Evolutionary conservation across 2,113 vertebrate species (phyloP).

Genomic region (Phainopepla nitens): DNA sequence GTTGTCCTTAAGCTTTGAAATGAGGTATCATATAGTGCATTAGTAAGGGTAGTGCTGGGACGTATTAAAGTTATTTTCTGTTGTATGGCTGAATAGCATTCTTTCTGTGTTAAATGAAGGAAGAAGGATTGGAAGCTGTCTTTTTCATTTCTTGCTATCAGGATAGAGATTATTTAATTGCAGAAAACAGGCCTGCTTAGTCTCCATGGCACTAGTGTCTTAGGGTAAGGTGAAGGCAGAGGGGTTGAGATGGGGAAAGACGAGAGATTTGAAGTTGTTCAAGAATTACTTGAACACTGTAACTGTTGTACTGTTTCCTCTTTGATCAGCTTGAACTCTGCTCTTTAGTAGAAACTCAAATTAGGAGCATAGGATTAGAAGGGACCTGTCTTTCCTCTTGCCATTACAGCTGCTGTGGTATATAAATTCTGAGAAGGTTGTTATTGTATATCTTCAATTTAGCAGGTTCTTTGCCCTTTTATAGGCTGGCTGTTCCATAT

Average conservation of each 20-base stretch:
- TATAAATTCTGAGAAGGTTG: not conserved
- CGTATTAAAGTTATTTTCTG: not conserved
- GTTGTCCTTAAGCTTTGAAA: not conserved
- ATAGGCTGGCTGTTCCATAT: not conserved
- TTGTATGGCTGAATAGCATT: not conserved
- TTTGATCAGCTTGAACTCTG: not conserved
- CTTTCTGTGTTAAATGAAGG: not conserved
- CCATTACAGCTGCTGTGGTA: not conserved
- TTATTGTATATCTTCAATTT: not conserved
- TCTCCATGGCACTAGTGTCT: not conserved
- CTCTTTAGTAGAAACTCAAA: not conserved
- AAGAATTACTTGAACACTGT: not conserved
- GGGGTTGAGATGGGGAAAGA: not conserved
- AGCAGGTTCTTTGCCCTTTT: not conserved
- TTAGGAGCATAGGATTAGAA: not conserved
- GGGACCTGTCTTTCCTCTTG: not conserved
- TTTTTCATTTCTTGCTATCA: not conserved
- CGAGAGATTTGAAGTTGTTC: not conserved
- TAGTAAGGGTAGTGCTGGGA: not conserved
- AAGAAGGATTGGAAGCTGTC: not conserved
- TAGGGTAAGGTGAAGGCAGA: not conserved
- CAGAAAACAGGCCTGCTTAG: not conserved
- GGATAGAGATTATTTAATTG: not conserved
- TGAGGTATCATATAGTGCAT: fast-evolving
- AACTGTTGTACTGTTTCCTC: not conserved